Evolutionary conservation across 2,797 vertebrate genomes (phyloP).

Genomic region (Carapus acus): DNA sequence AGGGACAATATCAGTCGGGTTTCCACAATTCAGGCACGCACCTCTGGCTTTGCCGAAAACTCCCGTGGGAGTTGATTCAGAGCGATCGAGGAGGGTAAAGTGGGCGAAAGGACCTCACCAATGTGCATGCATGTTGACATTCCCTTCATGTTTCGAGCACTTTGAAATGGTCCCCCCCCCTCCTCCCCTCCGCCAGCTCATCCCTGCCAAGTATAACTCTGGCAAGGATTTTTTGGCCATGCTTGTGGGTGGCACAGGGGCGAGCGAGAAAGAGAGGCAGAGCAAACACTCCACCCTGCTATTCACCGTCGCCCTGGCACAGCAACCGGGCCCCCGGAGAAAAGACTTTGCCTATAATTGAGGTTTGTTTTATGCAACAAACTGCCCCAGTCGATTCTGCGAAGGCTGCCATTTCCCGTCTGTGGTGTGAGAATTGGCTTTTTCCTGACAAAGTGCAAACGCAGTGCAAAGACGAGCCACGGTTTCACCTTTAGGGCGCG

Average conservation of each 20-base stretch:
- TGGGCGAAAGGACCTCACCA: conserved; percentile 12
- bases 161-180: conserved; percentile 55
- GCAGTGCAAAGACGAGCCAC: conserved; percentile 48
- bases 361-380: conserved; percentile 61
- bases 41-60: conserved; percentile 28
- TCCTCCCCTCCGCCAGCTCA: too few species aligned
- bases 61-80: conserved; percentile 14
- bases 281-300: conserved; percentile 70
- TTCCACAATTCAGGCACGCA: conserved; percentile 39
- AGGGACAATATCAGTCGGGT: conserved; percentile 42
- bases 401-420: conserved; percentile 59
- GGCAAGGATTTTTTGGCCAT: conserved; percentile 46
- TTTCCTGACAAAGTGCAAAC: conserved; percentile 60
- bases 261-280: conserved; percentile 47
- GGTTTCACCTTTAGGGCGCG: conserved; percentile 23
- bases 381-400: conserved; percentile 53
- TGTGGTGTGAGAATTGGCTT: conserved; percentile 60
- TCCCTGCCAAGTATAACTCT: conserved; percentile 61
- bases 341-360: conserved; percentile 71
- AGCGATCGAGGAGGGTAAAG: conserved; percentile 7
- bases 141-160: conserved; percentile 48
- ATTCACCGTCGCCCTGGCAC: conserved; percentile 45
- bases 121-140: conserved; percentile 41
- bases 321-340: conserved; percentile 56
- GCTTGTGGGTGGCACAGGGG: conserved; percentile 58